Conservation (phyloP, 2,113 vertebrate species). For the Orientallactaga bullata region DNA sequence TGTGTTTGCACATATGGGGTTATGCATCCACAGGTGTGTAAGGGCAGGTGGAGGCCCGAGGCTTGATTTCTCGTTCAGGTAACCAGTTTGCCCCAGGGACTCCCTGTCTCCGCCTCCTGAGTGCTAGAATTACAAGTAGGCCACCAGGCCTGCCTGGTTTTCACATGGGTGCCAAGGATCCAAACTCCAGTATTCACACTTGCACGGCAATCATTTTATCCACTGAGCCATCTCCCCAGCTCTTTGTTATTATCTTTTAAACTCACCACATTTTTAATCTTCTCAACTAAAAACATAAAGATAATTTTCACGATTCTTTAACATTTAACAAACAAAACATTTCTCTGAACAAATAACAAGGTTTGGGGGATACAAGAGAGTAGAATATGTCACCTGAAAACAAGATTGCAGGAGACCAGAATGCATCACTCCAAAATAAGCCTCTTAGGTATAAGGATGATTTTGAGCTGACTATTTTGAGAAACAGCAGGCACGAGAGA, state of each 20-base stretch:
- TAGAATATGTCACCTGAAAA: background rate
- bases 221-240: too few relatives aligned
- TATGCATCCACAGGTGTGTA: too few relatives aligned
- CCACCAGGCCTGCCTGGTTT: too few relatives aligned
- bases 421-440: background rate
- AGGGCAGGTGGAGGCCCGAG: too few relatives aligned
- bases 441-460: slow-evolving; percentile 38
- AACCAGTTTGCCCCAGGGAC: too few relatives aligned
- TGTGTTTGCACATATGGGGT: too few relatives aligned
- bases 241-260: background rate
- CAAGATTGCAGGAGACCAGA: background rate
- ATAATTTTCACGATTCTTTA: background rate
- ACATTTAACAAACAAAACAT: background rate
- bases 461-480: slow-evolving; percentile 30
- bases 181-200: too few relatives aligned
- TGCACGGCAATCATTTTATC: too few relatives aligned
- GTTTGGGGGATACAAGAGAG: background rate
- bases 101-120: too few relatives aligned
- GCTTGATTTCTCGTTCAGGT: too few relatives aligned
- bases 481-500: background rate
- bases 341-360: slow-evolving; percentile 9
- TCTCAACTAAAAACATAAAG: background rate
- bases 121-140: too few relatives aligned
- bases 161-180: too few relatives aligned
- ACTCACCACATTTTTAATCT: background rate